A percentile compares a stretch with the other conserved stretches of the same genome.
Evolutionary conservation across 2,888 invertebrate species (phyloP).

Genomic region (Hoplodrina blanda): DNA sequence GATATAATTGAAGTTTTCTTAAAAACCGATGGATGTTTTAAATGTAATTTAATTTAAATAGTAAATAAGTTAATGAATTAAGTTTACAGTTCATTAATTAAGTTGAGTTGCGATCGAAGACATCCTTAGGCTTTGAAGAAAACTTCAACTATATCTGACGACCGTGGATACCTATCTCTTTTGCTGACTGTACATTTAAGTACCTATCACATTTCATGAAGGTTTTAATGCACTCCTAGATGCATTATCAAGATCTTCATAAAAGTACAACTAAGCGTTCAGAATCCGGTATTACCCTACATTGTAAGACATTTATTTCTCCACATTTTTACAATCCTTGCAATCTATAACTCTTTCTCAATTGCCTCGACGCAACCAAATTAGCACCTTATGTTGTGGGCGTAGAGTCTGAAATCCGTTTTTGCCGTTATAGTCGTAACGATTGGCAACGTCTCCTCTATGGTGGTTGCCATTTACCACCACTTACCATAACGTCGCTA

Average conservation of each 20-base stretch:
- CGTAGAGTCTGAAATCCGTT: conserved; percentile 7
- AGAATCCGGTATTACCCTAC: conserved; percentile 14
- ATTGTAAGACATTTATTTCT: conserved; percentile 35
- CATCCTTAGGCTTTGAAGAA: no score
- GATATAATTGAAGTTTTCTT: no score
- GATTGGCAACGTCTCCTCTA: conserved; percentile 26
- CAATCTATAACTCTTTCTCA: conserved; percentile 2
- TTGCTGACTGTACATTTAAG: no score
- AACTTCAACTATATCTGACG: no score
- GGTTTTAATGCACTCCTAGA: neutral
- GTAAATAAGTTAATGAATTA: no score
- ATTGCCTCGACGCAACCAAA: neutral
- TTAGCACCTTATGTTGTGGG: neutral
- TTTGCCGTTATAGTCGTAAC: conserved; percentile 25
- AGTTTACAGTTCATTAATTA: no score
- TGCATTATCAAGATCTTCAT: conserved; percentile 21
- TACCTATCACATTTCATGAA: neutral
- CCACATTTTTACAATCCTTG: conserved; percentile 37
- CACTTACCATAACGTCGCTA: conserved; percentile 28
- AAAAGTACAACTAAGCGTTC: neutral
- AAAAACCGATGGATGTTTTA: no score
- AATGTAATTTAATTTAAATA: no score
- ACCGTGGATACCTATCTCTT: no score
- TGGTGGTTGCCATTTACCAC: conserved; percentile 31
- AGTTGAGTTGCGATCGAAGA: no score